phyloP scores from a whole-genome alignment of 2,888 invertebrate genomes.

The Epinotia demarniana region DNA sequence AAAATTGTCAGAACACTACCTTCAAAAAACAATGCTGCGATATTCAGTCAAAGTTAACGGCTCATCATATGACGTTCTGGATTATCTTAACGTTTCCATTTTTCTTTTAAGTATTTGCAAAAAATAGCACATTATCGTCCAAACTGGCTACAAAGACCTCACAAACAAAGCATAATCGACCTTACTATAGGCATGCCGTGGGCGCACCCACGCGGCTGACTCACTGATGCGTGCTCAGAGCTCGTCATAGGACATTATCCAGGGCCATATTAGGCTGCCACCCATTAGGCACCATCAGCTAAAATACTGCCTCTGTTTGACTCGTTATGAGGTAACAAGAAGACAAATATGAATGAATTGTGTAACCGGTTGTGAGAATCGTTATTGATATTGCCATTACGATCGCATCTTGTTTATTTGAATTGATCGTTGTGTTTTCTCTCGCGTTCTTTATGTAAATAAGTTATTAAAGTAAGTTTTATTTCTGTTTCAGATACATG shows the following conservation, averaged over 20 bases:
- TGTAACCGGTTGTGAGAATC: constrained; percentile 17
- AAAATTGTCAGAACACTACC: no score
- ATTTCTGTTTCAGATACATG: constrained; percentile 33
- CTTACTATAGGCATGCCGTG: constrained; percentile 27
- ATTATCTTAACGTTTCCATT: background rate
- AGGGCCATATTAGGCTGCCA: constrained; percentile 19
- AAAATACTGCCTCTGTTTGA: constrained; percentile 15
- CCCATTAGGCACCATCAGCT: constrained; percentile 23
- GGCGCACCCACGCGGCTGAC: constrained; percentile 32
- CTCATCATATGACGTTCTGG: background rate
- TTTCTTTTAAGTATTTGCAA: background rate
- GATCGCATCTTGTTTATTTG: background rate
- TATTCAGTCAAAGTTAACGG: no score
- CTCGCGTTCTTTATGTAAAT: background rate
- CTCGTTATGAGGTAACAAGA: constrained; percentile 19
- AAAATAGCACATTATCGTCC: constrained; percentile 1
- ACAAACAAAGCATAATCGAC: constrained; percentile 27
- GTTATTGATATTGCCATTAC: background rate
- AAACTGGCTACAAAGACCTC: constrained; percentile 3
- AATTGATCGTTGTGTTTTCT: background rate
- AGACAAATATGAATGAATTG: constrained; percentile 22
- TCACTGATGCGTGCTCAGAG: constrained; percentile 29
- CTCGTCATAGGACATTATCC: constrained; percentile 33
- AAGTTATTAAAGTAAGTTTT: background rate
- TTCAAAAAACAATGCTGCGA: no score